These are phyloP conservation scores for Pteria penguin DNA, from an alignment of 2,888 invertebrate species.

Conservation along the genomic window DNA sequence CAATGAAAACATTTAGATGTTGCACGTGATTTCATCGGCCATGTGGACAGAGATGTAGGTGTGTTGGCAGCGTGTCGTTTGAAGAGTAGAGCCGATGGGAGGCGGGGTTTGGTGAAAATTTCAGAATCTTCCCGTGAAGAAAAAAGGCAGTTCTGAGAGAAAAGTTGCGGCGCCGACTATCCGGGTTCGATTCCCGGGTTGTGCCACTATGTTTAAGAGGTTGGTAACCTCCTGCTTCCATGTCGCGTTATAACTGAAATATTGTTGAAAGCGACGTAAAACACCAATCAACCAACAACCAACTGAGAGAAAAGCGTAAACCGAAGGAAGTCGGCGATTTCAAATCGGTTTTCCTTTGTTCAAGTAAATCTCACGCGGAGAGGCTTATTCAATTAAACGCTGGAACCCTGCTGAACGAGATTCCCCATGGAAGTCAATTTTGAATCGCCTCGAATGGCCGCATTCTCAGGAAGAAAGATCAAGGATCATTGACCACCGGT, in stretches of 20 bases:
- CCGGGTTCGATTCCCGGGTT: too few relatives aligned
- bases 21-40: not conserved
- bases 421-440: constrained; percentile 9
- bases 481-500: too few relatives aligned
- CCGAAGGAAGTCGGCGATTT: not conserved
- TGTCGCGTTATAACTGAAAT: too few relatives aligned
- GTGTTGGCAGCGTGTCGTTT: not conserved
- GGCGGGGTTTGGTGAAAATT: not conserved
- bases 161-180: too few relatives aligned
- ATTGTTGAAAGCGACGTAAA: too few relatives aligned
- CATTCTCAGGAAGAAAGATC: constrained; percentile 14
- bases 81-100: not conserved
- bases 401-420: not conserved
- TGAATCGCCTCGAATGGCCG: constrained; percentile 8
- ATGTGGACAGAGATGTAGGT: not conserved
- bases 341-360: constrained; percentile 7
- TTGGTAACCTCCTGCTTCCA: too few relatives aligned
- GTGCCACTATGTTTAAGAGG: too few relatives aligned
- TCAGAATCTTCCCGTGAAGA: not conserved
- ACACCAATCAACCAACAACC: too few relatives aligned
- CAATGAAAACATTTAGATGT: not conserved
- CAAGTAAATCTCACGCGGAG: constrained; percentile 15
- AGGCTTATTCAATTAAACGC: constrained; percentile 1
- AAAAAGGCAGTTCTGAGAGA: not conserved
- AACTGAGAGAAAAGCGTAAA: constrained; percentile 1